Percentiles rank a stretch among this genome's conserved stretches.
Evolutionary conservation across 2,888 invertebrate species (phyloP).

Genomic region (Heliconius hortense): DNA sequence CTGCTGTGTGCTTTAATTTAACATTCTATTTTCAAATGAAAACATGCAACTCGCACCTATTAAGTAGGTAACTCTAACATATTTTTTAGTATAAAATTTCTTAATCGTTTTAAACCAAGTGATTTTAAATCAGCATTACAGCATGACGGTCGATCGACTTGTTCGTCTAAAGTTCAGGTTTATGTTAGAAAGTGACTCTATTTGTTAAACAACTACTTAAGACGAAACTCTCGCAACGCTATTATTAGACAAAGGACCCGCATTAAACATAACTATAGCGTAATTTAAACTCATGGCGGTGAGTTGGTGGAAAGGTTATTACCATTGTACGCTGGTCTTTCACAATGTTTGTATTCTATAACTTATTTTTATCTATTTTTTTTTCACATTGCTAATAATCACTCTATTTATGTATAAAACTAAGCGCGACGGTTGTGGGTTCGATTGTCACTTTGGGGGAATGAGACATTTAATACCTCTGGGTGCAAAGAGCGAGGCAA

Average conservation of each 20-base stretch:
- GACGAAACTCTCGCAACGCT: slow-evolving; percentile 43
- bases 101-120: slow-evolving; percentile 22
- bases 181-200: slow-evolving; percentile 35
- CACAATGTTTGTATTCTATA: too few species aligned
- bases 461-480: too few species aligned
- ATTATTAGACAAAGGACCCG: slow-evolving; percentile 37
- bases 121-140: slow-evolving; percentile 28
- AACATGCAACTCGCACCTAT: background rate
- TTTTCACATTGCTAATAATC: too few species aligned
- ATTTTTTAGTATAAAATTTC: slow-evolving; percentile 23
- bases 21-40: too few species aligned
- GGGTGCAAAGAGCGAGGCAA: too few species aligned
- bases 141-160: slow-evolving; percentile 25
- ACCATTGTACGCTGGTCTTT: background rate
- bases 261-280: slow-evolving; percentile 51
- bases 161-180: slow-evolving; percentile 37
- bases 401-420: too few species aligned
- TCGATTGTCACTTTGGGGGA: too few species aligned
- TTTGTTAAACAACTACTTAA: slow-evolving; percentile 50
- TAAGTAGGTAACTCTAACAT: slow-evolving; percentile 13
- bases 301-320: slow-evolving; percentile 35
- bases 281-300: slow-evolving; percentile 63
- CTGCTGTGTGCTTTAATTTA: too few species aligned
- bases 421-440: too few species aligned
- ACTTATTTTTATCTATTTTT: too few species aligned